Conservation (phyloP, 1,140 invertebrate species). For the Propsilocerus akamusi region DNA sequence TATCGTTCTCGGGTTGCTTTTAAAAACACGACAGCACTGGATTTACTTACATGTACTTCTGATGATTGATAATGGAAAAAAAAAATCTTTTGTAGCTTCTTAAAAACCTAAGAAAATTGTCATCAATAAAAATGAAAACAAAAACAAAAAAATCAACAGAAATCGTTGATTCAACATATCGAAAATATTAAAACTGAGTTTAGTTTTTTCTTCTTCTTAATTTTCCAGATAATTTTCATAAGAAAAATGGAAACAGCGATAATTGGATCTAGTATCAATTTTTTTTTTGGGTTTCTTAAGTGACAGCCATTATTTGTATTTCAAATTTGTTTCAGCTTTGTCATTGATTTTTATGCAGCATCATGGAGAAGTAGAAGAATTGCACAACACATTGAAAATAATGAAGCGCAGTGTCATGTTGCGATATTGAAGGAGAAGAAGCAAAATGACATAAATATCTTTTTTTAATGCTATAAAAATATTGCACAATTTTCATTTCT, state of each 20-base stretch:
- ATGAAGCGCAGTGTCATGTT: not conserved
- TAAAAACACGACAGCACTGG: no score
- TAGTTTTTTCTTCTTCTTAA: not conserved
- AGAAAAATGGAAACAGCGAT: no score
- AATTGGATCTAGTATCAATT: not conserved
- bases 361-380: no score
- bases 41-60: no score
- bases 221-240: not conserved
- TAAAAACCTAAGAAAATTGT: not conserved
- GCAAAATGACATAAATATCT: no score
- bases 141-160: not conserved
- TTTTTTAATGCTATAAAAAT: no score
- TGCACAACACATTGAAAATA: not conserved
- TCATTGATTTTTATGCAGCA: no score
- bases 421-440: no score
- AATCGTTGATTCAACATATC: not conserved
- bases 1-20: no score
- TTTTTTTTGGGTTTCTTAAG: not conserved
- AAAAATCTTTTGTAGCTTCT: not conserved
- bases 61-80: not conserved
- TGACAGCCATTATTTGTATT: not conserved
- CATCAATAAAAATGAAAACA: not conserved
- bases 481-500: no score
- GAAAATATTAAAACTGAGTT: not conserved
- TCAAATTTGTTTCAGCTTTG: no score